These are phyloP conservation scores for Eulithis testata DNA, from an alignment of 2,888 invertebrate species.

Conservation along the genomic window DNA sequence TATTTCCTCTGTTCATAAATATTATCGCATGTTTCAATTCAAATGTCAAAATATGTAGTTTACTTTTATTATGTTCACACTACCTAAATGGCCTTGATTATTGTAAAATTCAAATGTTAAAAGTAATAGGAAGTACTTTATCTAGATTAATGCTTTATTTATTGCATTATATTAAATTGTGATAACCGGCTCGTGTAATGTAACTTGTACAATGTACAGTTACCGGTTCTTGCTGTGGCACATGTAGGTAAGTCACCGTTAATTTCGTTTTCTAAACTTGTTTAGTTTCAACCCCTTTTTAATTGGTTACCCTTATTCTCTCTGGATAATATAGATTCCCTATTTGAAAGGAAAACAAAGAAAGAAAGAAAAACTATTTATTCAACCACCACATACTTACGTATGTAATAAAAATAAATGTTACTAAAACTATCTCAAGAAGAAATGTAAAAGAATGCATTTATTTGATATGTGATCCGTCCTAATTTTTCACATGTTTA, in stretches of 20 bases:
- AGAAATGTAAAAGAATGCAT: too few species aligned
- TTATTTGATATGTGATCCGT: too few species aligned
- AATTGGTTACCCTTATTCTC: too few species aligned
- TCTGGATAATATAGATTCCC: too few species aligned
- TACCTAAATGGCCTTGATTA: constrained; percentile 45
- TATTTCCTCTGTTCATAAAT: constrained; percentile 27
- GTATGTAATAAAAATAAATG: too few species aligned
- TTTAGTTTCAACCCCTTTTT: too few species aligned
- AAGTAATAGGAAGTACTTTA: constrained; percentile 58
- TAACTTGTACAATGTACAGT: constrained; percentile 8
- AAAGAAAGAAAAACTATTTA: too few species aligned
- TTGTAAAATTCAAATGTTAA: constrained; percentile 50
- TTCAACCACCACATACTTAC: too few species aligned
- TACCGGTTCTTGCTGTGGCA: not conserved
- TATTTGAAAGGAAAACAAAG: too few species aligned
- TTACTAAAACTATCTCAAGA: too few species aligned
- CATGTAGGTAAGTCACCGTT: not conserved
- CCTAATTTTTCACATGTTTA: too few species aligned
- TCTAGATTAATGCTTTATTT: constrained; percentile 48
- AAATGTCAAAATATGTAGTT: constrained; percentile 40
- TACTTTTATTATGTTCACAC: constrained; percentile 40
- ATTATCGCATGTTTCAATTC: constrained; percentile 38
- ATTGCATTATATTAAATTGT: constrained; percentile 33
- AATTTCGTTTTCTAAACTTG: too few species aligned
- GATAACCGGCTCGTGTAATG: constrained; percentile 32